These are phyloP conservation scores for Amphiduros pacificus DNA, from an alignment of 2,888 invertebrate genomes.

Conservation along the genomic window DNA sequence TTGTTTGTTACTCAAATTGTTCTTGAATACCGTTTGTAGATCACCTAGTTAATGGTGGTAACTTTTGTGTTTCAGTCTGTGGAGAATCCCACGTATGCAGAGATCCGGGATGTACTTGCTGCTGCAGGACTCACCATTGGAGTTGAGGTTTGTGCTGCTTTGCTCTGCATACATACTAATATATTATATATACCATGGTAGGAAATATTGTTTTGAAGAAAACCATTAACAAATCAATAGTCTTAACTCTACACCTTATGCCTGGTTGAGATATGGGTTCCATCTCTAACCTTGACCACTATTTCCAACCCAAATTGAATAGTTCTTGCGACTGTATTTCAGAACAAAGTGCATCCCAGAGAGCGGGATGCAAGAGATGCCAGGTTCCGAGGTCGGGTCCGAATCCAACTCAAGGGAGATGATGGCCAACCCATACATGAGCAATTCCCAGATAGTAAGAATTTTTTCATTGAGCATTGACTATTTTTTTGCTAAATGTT, in stretches of 20 bases:
- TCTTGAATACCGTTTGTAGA: too few species aligned
- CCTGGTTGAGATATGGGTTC: too few species aligned
- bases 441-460: conserved; percentile 30
- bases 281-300: too few species aligned
- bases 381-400: conserved; percentile 80
- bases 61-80: conserved; percentile 61
- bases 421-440: conserved; percentile 77
- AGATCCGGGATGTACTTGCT: conserved; percentile 89
- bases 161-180: too few species aligned
- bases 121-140: conserved; percentile 82
- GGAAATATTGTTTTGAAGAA: too few species aligned
- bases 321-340: conserved; percentile 22
- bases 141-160: conserved; percentile 74
- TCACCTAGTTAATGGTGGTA: background rate
- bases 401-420: conserved; percentile 89
- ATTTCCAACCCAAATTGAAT: too few species aligned
- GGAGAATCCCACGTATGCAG: conserved; percentile 92
- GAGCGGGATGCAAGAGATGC: conserved; percentile 86
- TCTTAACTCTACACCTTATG: too few species aligned
- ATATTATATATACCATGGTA: too few species aligned
- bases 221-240: too few species aligned
- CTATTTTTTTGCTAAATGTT: too few species aligned
- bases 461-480: background rate
- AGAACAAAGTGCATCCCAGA: conserved; percentile 79
- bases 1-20: too few species aligned